phyloP scores from a whole-genome alignment of 2,888 invertebrate species.

The Drosophila testacea region DNA sequence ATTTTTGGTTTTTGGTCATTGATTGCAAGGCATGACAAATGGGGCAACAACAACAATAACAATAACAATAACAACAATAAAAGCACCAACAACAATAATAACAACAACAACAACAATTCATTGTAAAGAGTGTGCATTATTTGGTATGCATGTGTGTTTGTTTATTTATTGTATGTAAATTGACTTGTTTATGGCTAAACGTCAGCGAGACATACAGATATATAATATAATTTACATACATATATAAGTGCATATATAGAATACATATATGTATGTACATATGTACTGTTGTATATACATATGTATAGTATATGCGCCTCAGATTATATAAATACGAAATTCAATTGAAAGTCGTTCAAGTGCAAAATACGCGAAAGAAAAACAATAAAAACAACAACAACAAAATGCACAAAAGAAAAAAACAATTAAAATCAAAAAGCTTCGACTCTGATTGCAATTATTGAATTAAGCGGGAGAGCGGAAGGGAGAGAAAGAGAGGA shows the following conservation, averaged over 20 bases:
- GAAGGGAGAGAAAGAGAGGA: slow-evolving; percentile 1
- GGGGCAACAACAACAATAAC: slow-evolving; percentile 22
- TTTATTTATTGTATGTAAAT: slow-evolving; percentile 50
- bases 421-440: slow-evolving; percentile 51
- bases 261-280: not conserved
- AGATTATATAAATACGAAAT: slow-evolving; percentile 72
- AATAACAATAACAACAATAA: slow-evolving; percentile 8
- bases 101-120: slow-evolving; percentile 36
- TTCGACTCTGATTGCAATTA: slow-evolving; percentile 52
- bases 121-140: slow-evolving; percentile 44
- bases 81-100: slow-evolving; percentile 11
- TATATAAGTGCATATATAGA: slow-evolving; percentile 3
- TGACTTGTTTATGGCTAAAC: slow-evolving; percentile 64
- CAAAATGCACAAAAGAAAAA: slow-evolving; percentile 19
- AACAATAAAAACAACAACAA: slow-evolving; percentile 25
- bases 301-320: slow-evolving; percentile 21
- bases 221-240: not conserved
- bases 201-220: slow-evolving; percentile 15
- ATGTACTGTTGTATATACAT: not conserved
- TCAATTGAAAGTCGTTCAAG: slow-evolving; percentile 77
- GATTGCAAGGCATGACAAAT: slow-evolving; percentile 60
- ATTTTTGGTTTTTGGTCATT: slow-evolving; percentile 53
- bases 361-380: slow-evolving; percentile 65
- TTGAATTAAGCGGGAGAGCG: slow-evolving; percentile 38
- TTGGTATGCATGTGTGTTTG: not conserved